Evolutionary conservation across 2,888 invertebrate species (phyloP), one percentile per base, ranked within the genome.

Genomic region (Cheilosia grossa): DNA sequence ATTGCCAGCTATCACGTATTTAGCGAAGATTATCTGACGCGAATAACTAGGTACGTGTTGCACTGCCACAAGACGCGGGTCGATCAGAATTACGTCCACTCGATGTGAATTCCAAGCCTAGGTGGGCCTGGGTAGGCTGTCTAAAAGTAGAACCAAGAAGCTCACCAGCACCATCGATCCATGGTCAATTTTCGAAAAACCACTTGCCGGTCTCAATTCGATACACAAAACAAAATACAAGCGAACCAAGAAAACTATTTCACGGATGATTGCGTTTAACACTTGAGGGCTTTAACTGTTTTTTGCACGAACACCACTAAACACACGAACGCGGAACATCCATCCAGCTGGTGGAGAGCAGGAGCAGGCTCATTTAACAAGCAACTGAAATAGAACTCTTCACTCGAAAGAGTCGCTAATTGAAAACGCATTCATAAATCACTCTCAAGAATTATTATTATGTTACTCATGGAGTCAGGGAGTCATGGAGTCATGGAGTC

Each of bases 241-340:
- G 24, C 6, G 40, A 33, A 53, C 15, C 30, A 15, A 56, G 51
- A 66, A 74, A 75, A 61, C 70, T 63, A 78, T 72, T 79, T 79
- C 78, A 79, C 70, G 78, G 78, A 70, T 72, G 78, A 70, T 72
- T 72, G 72, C 70, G 30, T 58, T 72, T 51, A 64, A 78, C 72
- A 79, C 64, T 72, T 33, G 70, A 70, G 63, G 78, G 64, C 72
- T 17, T 78, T 70, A 78, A 78, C 70, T 63, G 70, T 47, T 47
- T 70, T 70, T 63, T 27, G 47, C 69, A 63, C 69, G 47, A 63
- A 47, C 53, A 54, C 40, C 33, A 49, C 19, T 54, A 7, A 42
- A 53, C 33, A 69, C 59, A 37, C 53, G 21, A 63, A 54, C 27
- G 44, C 21, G 51, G 40, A 42, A 27, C 37, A 59, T 17, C 70